phyloP scores from a whole-genome alignment of 2,797 vertebrate genomes.

The Petrocephalus schoutedeni region DNA sequence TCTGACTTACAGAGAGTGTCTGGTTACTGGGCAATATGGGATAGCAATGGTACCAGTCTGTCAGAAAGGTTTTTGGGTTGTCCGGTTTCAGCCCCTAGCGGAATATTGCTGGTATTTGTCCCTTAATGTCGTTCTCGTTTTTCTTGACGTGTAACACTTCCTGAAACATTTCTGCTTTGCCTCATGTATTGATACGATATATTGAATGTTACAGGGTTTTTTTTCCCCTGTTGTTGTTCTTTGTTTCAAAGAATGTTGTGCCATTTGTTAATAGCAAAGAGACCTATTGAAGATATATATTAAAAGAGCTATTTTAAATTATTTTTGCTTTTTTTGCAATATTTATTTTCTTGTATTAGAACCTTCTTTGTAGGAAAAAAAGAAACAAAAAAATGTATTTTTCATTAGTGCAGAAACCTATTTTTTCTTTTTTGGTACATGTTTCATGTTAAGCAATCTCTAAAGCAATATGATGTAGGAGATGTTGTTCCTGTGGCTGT shows the following conservation, averaged over 20 bases:
- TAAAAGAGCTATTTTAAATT: slow-evolving; percentile 99
- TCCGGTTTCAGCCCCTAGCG: not conserved
- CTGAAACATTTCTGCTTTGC: slow-evolving; percentile 58
- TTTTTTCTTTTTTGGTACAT: slow-evolving; percentile 97
- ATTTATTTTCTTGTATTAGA: slow-evolving; percentile 99
- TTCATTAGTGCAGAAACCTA: slow-evolving; percentile 99
- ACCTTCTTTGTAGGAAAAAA: slow-evolving; percentile 92
- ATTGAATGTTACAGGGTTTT: slow-evolving; percentile 97
- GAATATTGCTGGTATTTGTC: slow-evolving; percentile 57
- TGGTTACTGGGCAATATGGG: slow-evolving; percentile 6
- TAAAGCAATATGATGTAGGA: slow-evolving; percentile 87
- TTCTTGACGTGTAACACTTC: slow-evolving; percentile 63
- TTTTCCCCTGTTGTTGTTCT: slow-evolving; percentile 82
- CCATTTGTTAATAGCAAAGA: slow-evolving; percentile 99
- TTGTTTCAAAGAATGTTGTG: slow-evolving; percentile 99
- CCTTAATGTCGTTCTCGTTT: slow-evolving; percentile 57
- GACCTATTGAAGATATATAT: slow-evolving; percentile 98
- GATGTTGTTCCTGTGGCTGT: slow-evolving; percentile 75
- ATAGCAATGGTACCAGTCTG: not conserved
- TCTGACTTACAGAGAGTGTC: not conserved
- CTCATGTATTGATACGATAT: slow-evolving; percentile 77
- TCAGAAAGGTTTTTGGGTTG: not conserved
- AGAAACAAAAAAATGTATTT: slow-evolving; percentile 82
- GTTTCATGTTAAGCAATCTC: slow-evolving; percentile 84
- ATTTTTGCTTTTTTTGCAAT: slow-evolving; percentile 98